phyloP scores from a whole-genome alignment of 1,140 invertebrate genomes.

The Augochlora pura region DNA sequence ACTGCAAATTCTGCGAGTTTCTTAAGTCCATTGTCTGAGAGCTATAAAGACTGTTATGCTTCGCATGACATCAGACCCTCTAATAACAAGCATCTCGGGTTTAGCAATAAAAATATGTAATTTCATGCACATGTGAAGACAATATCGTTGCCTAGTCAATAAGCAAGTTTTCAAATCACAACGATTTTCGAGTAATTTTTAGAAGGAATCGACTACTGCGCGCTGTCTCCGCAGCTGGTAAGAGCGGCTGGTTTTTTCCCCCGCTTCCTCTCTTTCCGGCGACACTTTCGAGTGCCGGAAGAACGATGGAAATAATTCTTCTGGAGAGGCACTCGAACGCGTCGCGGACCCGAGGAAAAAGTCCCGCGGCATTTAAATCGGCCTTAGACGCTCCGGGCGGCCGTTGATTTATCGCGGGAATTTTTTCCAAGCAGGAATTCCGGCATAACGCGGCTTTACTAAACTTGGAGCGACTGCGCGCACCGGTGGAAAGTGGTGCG shows the following conservation, averaged over 20 bases:
- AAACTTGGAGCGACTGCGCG: slow-evolving; percentile 39
- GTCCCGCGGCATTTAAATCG: slow-evolving; percentile 27
- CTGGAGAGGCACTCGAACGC: neutral
- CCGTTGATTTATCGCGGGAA: slow-evolving; percentile 32
- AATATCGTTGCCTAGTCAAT: too few relatives aligned
- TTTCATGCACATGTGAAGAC: too few relatives aligned
- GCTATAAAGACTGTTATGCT: too few relatives aligned
- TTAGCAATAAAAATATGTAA: too few relatives aligned
- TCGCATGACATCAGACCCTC: too few relatives aligned
- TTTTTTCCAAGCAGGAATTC: slow-evolving; percentile 17
- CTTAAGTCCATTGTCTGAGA: too few relatives aligned
- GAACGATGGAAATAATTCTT: slow-evolving; percentile 26
- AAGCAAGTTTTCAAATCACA: too few relatives aligned
- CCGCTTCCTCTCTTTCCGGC: neutral
- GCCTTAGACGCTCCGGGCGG: neutral
- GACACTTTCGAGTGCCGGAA: slow-evolving; percentile 18
- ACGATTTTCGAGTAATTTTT: too few relatives aligned
- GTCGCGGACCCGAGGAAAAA: neutral
- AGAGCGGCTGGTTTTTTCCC: neutral
- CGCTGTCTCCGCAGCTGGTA: slow-evolving; percentile 6
- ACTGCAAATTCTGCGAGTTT: too few relatives aligned
- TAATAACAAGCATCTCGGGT: too few relatives aligned
- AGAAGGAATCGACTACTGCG: too few relatives aligned
- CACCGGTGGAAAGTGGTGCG: slow-evolving; percentile 6
- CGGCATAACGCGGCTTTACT: slow-evolving; percentile 19